These are phyloP conservation scores for Uloborus diversus DNA, from an alignment of 1,140 invertebrate species.

Conservation along the genomic window DNA sequence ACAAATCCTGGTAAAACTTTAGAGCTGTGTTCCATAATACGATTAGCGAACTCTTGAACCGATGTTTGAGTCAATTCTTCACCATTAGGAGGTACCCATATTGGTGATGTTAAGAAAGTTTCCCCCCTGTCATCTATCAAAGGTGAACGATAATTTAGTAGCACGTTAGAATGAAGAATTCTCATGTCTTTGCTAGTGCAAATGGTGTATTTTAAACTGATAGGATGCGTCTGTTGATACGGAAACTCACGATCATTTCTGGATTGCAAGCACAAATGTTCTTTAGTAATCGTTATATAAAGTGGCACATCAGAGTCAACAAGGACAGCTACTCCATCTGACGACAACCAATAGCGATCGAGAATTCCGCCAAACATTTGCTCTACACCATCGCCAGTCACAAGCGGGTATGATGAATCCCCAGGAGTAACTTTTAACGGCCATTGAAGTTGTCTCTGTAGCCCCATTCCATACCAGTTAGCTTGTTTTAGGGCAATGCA, in stretches of 20 bases:
- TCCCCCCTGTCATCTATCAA: neutral
- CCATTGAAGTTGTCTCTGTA: conserved; percentile 79
- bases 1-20: conserved; percentile 65
- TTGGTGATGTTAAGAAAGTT: conserved; percentile 14
- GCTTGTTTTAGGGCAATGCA: conserved; percentile 77
- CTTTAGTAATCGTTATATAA: conserved; percentile 68
- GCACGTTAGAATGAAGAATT: conserved; percentile 76
- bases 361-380: conserved; percentile 78
- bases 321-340: conserved; percentile 81
- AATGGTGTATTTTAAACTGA: conserved; percentile 83
- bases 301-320: conserved; percentile 80
- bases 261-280: conserved; percentile 75
- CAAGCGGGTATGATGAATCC: conserved; percentile 76
- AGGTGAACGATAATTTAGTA: conserved; percentile 59
- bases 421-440: conserved; percentile 78
- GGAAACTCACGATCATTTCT: conserved; percentile 71
- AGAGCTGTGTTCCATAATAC: conserved; percentile 65
- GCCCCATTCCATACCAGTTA: conserved; percentile 72
- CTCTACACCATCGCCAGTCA: conserved; percentile 74
- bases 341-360: conserved; percentile 84
- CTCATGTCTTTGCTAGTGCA: conserved; percentile 82
- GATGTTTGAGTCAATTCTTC: conserved; percentile 47
- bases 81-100: conserved; percentile 25
- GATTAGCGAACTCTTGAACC: conserved; percentile 58
- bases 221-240: conserved; percentile 78